Base-by-base conservation (phyloP, 2,888 invertebrate species). In the Corbicula japonica region DNA sequence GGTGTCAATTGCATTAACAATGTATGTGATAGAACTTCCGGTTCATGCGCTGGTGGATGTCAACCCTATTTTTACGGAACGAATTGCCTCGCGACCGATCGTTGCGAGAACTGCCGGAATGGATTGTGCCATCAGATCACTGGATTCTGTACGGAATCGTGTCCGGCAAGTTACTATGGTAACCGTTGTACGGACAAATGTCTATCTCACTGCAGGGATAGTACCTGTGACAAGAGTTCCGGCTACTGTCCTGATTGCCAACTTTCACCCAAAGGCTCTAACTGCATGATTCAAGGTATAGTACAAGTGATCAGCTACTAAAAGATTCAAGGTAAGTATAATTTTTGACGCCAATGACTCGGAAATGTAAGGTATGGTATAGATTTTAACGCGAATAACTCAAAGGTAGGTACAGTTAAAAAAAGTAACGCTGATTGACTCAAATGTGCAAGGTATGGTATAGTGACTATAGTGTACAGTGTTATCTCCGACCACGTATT, bases 201-300 rank as follows among this genome's bases (percentile, higher is more conserved):
- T 56, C 30, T 38, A 18, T 26, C 35, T n/a, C 52, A 72, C 0
- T 81, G 81, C 61, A 38, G 21, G 2, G 72, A 81, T 38, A 52
- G 52, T 28, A 48, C 56, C 2, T 81, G 81, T 50, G 77, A 77
- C 34, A 48, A 32, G 5, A 32, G 41, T 18, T 35, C 23, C 26
- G 81, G 81, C 0, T 41, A 68, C 2, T 81, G 81, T 48, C 18
- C 21, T 8, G 81, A 65, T 23, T 81, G 81, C 46, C 46, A 35
- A 1, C 18, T 32, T 2, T 52, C 77, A 18, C 77, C 81, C 0
- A 66, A 68, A 48, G 81, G 81, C 8, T 28, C 56, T 3, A 30
- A 30, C 12, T 81, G 81, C 41, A 18, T 65, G 8, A 60, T 48
- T 26, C 46, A 54, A 74, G 81, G 81, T 81, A 72, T 44, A 26